Evolutionary conservation across 2,888 invertebrate species (phyloP).

Genomic region (Lottia gigantea): DNA sequence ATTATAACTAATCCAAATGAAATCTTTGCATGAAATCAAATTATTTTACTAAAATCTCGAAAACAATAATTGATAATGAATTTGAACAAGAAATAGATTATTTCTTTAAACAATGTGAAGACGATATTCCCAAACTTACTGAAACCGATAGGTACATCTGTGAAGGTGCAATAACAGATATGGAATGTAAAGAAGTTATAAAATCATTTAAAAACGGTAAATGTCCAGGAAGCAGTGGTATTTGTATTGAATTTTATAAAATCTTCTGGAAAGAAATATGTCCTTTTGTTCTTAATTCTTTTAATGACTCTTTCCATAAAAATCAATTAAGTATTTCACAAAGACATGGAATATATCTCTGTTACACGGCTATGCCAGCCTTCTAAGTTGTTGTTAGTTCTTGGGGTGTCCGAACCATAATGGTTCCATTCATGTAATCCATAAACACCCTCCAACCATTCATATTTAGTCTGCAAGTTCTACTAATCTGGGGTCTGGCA

Average conservation of each 20-base stretch:
- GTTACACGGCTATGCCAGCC: slow-evolving; percentile 23
- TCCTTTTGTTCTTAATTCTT: not conserved
- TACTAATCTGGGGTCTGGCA: too few species aligned
- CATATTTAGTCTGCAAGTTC: too few species aligned
- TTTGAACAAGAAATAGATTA: too few species aligned
- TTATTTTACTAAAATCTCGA: too few species aligned
- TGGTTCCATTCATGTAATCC: too few species aligned
- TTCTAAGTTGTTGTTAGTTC: slow-evolving; percentile 14
- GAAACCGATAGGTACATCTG: not conserved
- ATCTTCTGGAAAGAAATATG: not conserved
- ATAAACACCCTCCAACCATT: too few species aligned
- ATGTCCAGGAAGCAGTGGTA: slow-evolving; percentile 14
- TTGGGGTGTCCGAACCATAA: too few species aligned
- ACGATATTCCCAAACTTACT: too few species aligned
- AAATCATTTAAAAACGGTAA: slow-evolving; percentile 11
- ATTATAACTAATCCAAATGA: too few species aligned
- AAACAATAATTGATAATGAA: too few species aligned
- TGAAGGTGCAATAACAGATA: not conserved
- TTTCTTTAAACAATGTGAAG: not conserved
- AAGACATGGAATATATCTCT: slow-evolving; percentile 12
- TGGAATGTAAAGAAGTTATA: slow-evolving; percentile 16
- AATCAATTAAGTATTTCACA: not conserved
- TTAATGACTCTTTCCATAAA: slow-evolving; percentile 5
- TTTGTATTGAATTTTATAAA: slow-evolving; percentile 18
- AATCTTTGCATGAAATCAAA: too few species aligned